A percentile compares a stretch with the other conserved stretches of the same genome.
Conservation (phyloP, 2,113 vertebrate species). For the Brachirus orientalis region DNA sequence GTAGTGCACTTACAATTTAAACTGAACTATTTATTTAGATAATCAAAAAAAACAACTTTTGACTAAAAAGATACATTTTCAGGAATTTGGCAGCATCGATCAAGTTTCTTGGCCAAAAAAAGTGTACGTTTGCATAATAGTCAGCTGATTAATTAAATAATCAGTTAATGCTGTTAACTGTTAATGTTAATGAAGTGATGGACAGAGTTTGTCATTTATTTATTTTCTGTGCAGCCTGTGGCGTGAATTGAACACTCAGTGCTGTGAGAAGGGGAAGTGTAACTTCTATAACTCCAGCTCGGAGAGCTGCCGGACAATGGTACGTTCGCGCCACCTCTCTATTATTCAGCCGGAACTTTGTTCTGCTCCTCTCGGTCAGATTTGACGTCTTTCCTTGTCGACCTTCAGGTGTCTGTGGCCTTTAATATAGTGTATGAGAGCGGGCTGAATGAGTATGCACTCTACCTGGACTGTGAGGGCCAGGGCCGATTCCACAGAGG, state of each 20-base stretch:
- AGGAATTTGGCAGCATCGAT: no score
- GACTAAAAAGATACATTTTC: no score
- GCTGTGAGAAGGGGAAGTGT: conserved; percentile 75
- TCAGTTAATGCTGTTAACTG: no score
- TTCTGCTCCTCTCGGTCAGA: no score
- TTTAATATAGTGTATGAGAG: conserved; percentile 74
- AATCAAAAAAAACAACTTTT: no score
- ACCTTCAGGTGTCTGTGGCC: conserved; percentile 64
- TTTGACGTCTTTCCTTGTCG: background rate
- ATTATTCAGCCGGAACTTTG: no score
- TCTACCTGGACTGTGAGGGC: conserved; percentile 82
- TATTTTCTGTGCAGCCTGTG: conserved; percentile 74
- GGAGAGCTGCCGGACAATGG: conserved; percentile 54
- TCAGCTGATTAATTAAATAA: no score
- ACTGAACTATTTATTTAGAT: no score
- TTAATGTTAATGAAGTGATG: no score
- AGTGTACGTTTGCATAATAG: no score
- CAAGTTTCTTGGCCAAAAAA: no score
- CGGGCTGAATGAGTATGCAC: conserved; percentile 80
- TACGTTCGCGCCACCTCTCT: conserved; percentile 22
- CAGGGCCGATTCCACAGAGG: conserved; percentile 25
- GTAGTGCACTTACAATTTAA: no score
- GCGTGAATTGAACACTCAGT: conserved; percentile 78
- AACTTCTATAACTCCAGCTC: conserved; percentile 77
- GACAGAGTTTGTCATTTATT: background rate